Percentiles rank a stretch among this genome's conserved stretches.
Conservation (phyloP, 2,113 vertebrate species). For the Diglossa brunneiventris region DNA sequence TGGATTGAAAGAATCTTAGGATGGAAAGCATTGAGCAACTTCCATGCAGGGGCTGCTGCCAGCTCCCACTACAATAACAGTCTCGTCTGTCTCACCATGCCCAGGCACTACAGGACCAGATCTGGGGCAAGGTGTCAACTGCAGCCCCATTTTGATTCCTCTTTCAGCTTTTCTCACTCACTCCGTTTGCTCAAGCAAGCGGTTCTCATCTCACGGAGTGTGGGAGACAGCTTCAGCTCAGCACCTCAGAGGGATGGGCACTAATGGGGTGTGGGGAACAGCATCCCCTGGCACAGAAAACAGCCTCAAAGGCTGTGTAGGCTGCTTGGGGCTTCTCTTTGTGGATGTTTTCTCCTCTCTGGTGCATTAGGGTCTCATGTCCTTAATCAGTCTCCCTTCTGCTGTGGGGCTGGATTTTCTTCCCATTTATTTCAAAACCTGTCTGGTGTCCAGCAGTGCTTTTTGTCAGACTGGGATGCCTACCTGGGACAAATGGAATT, state of each 20-base stretch:
- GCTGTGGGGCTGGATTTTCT: not conserved
- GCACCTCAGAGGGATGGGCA: not conserved
- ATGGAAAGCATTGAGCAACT: slow-evolving; percentile 37
- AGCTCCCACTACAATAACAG: not conserved
- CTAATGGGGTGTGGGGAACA: rapidly evolving
- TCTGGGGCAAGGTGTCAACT: not conserved
- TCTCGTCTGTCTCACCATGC: not conserved
- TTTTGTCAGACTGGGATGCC: not conserved
- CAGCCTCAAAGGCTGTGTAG: not conserved
- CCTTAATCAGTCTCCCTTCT: not conserved
- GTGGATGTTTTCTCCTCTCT: not conserved
- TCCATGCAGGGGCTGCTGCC: not conserved
- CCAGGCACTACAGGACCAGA: not conserved
- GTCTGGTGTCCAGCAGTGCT: not conserved
- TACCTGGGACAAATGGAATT: not conserved
- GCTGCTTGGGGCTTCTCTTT: not conserved
- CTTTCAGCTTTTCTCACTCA: not conserved
- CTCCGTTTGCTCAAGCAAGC: not conserved
- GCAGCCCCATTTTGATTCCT: not conserved
- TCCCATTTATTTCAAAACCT: not conserved
- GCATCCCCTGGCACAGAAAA: not conserved
- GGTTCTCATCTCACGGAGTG: not conserved
- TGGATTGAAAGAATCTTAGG: slow-evolving; percentile 4
- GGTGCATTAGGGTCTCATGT: not conserved
- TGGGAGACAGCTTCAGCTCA: not conserved